A percentile compares a stretch with the other conserved stretches of the same genome.
phyloP scores from a whole-genome alignment of 2,113 vertebrate species.

The Hypocryptadius cinnamomeus region DNA sequence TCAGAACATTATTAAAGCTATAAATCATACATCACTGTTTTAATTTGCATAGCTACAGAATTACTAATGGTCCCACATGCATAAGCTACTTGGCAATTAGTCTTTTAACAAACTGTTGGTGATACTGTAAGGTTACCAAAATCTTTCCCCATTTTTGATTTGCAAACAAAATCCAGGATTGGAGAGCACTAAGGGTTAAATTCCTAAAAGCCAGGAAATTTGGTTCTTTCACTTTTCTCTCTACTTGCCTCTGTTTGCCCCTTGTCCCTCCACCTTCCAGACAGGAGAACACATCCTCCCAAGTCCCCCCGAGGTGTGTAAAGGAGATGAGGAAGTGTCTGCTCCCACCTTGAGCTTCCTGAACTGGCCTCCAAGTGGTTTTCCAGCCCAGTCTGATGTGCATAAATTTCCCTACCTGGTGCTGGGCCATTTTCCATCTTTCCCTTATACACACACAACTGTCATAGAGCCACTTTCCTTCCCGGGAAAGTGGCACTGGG shows the following conservation, averaged over 20 bases:
- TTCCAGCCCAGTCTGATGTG: not conserved
- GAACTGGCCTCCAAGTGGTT: not conserved
- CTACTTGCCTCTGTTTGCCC: not conserved
- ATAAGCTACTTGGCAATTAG: conserved; percentile 76
- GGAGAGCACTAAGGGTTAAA: not conserved
- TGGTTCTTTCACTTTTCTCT: not conserved
- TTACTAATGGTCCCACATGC: conserved; percentile 78
- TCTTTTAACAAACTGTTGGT: conserved; percentile 77
- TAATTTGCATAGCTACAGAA: conserved; percentile 83
- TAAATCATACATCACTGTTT: conserved; percentile 86
- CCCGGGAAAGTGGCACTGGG: not conserved
- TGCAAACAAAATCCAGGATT: conserved; percentile 5
- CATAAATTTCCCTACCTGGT: not conserved
- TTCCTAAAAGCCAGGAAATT: not conserved
- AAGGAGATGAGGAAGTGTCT: not conserved
- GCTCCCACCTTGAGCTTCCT: not conserved
- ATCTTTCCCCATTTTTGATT: conserved; percentile 52
- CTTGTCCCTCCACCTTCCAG: not conserved
- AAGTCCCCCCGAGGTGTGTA: not conserved
- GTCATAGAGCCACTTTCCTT: not conserved
- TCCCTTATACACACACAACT: rapidly evolving
- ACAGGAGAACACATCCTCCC: not conserved
- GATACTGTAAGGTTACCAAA: conserved; percentile 59
- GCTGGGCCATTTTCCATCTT: not conserved
- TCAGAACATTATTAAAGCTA: conserved; percentile 86